Conservation (phyloP, 2,797 vertebrate species). For the Brachymystax lenok region DNA sequence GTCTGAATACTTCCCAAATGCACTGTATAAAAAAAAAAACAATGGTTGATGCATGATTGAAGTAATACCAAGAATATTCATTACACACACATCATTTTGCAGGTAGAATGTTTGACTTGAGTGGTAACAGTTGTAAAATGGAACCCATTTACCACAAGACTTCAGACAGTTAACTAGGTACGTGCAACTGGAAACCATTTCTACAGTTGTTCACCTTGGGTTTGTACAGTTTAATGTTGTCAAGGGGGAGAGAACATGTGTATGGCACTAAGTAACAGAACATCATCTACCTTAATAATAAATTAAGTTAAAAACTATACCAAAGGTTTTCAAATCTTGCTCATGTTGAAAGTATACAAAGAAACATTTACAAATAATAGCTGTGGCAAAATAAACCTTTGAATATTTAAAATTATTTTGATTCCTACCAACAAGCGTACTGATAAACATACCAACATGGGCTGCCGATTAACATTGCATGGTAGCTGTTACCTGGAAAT, state of each 20-base stretch:
- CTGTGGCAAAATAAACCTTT: conserved; percentile 79
- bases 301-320: conserved; percentile 89
- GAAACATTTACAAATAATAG: conserved; percentile 89
- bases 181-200: conserved; percentile 63
- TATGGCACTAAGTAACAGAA: conserved; percentile 80
- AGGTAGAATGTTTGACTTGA: conserved; percentile 44
- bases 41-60: conserved; percentile 40
- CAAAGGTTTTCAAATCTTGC: conserved; percentile 82
- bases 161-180: conserved; percentile 61
- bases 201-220: conserved; percentile 69
- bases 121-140: conserved; percentile 34
- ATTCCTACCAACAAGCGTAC: conserved; percentile 74
- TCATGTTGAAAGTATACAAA: conserved; percentile 83
- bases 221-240: conserved; percentile 53
- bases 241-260: conserved; percentile 75
- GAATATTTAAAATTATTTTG: conserved; percentile 76
- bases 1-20: too few relatives aligned
- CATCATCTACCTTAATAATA: conserved; percentile 74
- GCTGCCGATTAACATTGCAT: conserved; percentile 74
- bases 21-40: conserved; percentile 21
- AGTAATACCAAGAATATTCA: conserved; percentile 42
- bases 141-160: conserved; percentile 30
- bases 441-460: conserved; percentile 79
- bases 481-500: conserved; percentile 68
- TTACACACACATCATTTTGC: conserved; percentile 35